Evolutionary conservation across 2,888 invertebrate species (phyloP), one percentile per base, ranked within the genome.

Genomic region (Diarsia rubi): DNA sequence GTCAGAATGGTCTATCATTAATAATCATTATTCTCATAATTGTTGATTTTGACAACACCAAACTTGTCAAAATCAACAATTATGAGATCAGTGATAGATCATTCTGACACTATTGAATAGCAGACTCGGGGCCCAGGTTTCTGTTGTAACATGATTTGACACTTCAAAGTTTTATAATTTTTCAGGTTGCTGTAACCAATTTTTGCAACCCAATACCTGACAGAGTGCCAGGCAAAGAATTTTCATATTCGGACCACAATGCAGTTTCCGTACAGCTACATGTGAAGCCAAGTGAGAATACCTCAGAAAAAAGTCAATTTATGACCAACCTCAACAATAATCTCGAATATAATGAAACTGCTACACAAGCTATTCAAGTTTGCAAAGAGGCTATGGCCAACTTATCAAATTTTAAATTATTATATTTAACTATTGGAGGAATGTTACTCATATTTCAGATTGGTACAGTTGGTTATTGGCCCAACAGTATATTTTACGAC

Each of bases 231-330:
- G 97, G 97, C 37, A 94, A 97, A 82, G 91, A 96, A 70, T 98
- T 98, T 88, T 98, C 98, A 88, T 99, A 98, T 93, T 99, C 99
- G 0, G 99, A 99, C 93, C 99, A 99, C 92, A 99, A 99, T 94
- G 99, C 98, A 21, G 98, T 99, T 12, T 94, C 97, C 78, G 97
- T 98, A 12, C 97, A 95, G 84, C 73, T 97, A 14, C 86, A 86
- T 47, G 65, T 95, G 0, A 91, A 84, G 73, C 86, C 86, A 21
- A 79, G 83, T 1, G 85, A 85, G 12, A 78, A 78, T 31, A 91
- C 24, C 1, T 19, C 14, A 12, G 21, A 45, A 37, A 59, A 59
- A 76, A 67, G 12, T 19, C 14, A 21, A 72, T 24, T 14, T 0
- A 3, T n/a, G 16, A 24, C 31, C n/a, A 16, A 9, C 5, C 21